Percentiles rank a stretch among this genome's conserved stretches.
Evolutionary conservation across 2,797 vertebrate species (phyloP).

Genomic region (Gallirallus australis): DNA sequence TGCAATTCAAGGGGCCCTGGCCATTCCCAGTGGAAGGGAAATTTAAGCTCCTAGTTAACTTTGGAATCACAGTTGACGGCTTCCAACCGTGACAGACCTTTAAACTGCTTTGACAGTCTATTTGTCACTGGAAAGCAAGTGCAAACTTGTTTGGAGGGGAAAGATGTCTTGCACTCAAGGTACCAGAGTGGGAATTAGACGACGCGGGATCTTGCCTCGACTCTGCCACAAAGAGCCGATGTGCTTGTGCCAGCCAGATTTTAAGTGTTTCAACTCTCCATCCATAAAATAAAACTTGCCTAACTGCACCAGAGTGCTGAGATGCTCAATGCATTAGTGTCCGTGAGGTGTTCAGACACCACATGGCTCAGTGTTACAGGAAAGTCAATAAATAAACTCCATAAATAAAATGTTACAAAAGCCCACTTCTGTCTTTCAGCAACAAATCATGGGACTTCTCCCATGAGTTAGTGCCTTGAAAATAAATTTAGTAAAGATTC

Average conservation of each 20-base stretch:
- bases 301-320: background rate
- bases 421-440: background rate
- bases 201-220: background rate
- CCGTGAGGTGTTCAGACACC: background rate
- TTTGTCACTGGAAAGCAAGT: conserved; percentile 45
- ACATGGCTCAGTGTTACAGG: background rate
- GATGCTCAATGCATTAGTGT: background rate
- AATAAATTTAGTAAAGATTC: conserved; percentile 34
- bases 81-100: conserved; percentile 37
- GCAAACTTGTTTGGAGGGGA: conserved; percentile 4
- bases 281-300: background rate
- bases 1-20: background rate
- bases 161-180: background rate
- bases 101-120: conserved; percentile 32
- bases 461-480: background rate
- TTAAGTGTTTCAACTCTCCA: background rate
- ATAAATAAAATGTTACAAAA: conserved; percentile 53
- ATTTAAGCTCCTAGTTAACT: conserved; percentile 14
- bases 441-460: conserved; percentile 13
- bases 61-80: background rate
- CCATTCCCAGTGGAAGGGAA: background rate
- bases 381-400: conserved; percentile 37
- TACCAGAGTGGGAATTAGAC: background rate
- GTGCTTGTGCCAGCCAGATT: background rate
- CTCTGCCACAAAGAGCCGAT: background rate